Base-by-base conservation (phyloP, 2,797 vertebrate species). In the Cheirogaleus major region DNA sequence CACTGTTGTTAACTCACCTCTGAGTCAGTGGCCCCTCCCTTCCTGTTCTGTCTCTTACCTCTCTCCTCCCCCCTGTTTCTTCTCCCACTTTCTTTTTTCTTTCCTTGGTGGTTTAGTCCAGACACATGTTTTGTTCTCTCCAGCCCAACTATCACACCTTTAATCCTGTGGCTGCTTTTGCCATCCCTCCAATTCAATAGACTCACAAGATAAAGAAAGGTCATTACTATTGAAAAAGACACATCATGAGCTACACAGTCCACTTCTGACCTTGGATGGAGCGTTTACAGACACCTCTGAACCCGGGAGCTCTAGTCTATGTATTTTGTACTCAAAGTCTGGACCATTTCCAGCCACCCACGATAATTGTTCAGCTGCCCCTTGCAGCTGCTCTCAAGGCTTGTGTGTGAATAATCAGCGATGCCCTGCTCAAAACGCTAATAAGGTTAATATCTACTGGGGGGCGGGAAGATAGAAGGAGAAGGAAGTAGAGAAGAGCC, bases 361-460 rank as follows among this genome's bases (percentile, higher is more conserved):
- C 59, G 70, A 63, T 81, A 63, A 96, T 78, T 84, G 55, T 78
- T 93, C 75, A 87, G 89, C 79, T 91, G 83, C 73, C 83, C 67
- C n/a, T 67, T 18, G 43, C 84, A 96, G 92, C 91, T 95, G 70
- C 86, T 95, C 75, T 93, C 52, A 45, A 94, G 48, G 70, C 20
- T 72, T n/a, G 13, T 61, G 38, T 85, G 63, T 17, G 63, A 73
- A 73, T 79, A 92, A 86, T 83, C 63, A 88, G 38, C 30, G 27
- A 48, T 65, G n/a, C 6, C 43, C 48, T 67, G 65, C 63, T 94
- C 48, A 18, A 90, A 95, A 79, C 84, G 63, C 75, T 95, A 95
- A 94, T 92, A 95, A 96, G 85, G 78, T 97, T 96, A 95, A 72
- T 91, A 87, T 76, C 81, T 91, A 94, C 78, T 92, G 22, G 52